Evolutionary conservation across 2,113 vertebrate species (phyloP).

Genomic region (Gasterosteus aculeatus): DNA sequence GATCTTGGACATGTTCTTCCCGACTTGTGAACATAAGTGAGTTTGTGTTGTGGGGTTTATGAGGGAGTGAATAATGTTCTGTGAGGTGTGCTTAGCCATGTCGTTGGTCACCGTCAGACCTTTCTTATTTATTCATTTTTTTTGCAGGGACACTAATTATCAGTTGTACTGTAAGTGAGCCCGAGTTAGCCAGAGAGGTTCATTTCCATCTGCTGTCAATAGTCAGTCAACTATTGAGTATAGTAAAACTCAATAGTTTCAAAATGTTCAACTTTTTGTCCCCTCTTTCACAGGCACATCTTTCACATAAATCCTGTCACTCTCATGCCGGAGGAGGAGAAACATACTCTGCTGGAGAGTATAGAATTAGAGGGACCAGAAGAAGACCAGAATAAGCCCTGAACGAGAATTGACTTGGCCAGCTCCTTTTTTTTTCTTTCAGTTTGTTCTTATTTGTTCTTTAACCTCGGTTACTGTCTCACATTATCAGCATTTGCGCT

Average conservation of each 20-base stretch:
- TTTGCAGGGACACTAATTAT: no score
- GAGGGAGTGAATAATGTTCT: not conserved
- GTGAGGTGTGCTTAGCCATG: not conserved
- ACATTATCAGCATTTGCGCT: not conserved
- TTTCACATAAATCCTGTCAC: constrained; percentile 73
- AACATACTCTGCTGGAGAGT: constrained; percentile 76
- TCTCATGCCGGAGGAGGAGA: constrained; percentile 78
- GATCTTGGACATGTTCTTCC: constrained; percentile 88
- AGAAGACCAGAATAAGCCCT: constrained; percentile 52
- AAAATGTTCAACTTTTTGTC: not conserved
- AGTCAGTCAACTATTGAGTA: no score
- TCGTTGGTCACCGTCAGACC: not conserved
- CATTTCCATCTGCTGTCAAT: no score
- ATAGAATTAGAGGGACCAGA: constrained; percentile 62
- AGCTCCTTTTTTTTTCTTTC: constrained; percentile 5
- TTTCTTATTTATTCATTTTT: no score
- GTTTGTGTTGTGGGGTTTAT: constrained; percentile 40
- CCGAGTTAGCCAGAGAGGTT: no score
- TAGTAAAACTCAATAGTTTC: not conserved
- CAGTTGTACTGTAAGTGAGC: no score
- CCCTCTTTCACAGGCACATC: constrained; percentile 62
- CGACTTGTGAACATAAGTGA: constrained; percentile 89
- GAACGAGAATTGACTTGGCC: constrained; percentile 23
- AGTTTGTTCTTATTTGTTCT: constrained; percentile 41
- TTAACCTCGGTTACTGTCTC: not conserved